Base-by-base conservation (phyloP, 2,113 vertebrate genomes). In the Tretioscincus oriximinensis region DNA sequence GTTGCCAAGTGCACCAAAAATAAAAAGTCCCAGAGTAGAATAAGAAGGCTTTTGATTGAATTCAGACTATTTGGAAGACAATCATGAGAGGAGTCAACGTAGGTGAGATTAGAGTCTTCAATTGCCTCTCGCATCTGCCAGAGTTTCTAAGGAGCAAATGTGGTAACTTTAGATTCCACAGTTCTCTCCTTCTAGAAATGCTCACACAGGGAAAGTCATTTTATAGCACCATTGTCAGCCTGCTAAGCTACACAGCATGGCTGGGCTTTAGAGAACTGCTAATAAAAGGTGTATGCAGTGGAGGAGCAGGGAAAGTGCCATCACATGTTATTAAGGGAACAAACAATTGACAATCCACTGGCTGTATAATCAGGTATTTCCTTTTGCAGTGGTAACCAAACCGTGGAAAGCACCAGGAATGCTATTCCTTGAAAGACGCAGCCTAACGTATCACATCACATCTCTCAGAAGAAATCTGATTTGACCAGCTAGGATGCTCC, bases 371-470 rank as follows among this genome's bases (percentile, higher is more conserved):
- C 63, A 29, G 20, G 29, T 12, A 54, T 70, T 66, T 47, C 35
- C 41, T 78, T 65, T 47, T 26, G 49, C n/a, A 14, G 1, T 31
- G 31, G 47, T 75, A 31, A 78, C 5, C 24, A 28, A 49, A 51
- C 35, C 26, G 10, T 47, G 28, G 76, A 31, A 31, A 18, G 20
- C 9, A 65, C 28, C 10, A 68, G 49, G 24, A 58, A 58, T 45
- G 22, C 47, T n/a, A 63, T 45, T 74, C 47, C 64, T 81, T 41
- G 51, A 31, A 58, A 26, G 9, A n/a, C 7, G 10, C n/a, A 9
- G 21, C 61, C 79, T 9, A 41, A 73, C 7, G 11, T 26, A 74
- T 69, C 82, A 68, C 71, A 61, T 73, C 76, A 47, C 76, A 63
- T 73, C 3, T 5, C 21, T 31, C 63, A 74, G 8, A 60, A 7